A percentile compares a stretch with the other conserved stretches of the same genome.
Conservation (phyloP, 1,140 invertebrate genomes). For the Plectrocnemia conspersa region DNA sequence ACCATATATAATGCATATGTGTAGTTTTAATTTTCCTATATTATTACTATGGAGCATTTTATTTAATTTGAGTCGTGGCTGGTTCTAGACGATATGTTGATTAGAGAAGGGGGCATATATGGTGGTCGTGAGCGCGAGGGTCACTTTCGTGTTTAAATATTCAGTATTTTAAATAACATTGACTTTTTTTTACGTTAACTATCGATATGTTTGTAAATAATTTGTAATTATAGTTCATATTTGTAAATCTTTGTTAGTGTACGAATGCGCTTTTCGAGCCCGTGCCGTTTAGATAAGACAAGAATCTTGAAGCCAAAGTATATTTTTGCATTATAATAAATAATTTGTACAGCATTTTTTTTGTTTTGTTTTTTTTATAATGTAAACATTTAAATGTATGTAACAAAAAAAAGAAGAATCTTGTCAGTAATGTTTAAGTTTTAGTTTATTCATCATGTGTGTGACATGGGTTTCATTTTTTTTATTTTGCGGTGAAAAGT, state of each 20-base stretch:
- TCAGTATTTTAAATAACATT: conserved; percentile 23
- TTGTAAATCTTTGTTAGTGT: conserved; percentile 11
- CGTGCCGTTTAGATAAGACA: background rate
- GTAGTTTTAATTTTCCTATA: conserved; percentile 18
- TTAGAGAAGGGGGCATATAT: conserved; percentile 2
- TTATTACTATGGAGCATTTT: background rate
- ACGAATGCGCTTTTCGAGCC: conserved; percentile 10
- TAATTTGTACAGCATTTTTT: conserved; percentile 2
- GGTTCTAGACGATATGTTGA: background rate
- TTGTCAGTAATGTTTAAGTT: no score
- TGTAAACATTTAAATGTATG: no score
- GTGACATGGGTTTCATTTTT: no score
- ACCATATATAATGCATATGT: conserved; percentile 5
- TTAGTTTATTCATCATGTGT: no score
- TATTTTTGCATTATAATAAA: conserved; percentile 22
- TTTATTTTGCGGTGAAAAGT: no score
- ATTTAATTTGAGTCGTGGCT: background rate
- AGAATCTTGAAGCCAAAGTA: conserved; percentile 15
- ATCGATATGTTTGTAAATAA: conserved; percentile 12
- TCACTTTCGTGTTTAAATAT: conserved; percentile 10
- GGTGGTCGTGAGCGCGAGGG: background rate
- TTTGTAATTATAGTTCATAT: conserved; percentile 15
- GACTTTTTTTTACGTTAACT: conserved; percentile 12
- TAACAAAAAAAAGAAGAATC: no score
- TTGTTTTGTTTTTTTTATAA: conserved; percentile 14